A percentile compares a stretch with the other conserved stretches of the same genome.
phyloP scores from a whole-genome alignment of 2,888 invertebrate species.

The Ptychoptera albimana region DNA sequence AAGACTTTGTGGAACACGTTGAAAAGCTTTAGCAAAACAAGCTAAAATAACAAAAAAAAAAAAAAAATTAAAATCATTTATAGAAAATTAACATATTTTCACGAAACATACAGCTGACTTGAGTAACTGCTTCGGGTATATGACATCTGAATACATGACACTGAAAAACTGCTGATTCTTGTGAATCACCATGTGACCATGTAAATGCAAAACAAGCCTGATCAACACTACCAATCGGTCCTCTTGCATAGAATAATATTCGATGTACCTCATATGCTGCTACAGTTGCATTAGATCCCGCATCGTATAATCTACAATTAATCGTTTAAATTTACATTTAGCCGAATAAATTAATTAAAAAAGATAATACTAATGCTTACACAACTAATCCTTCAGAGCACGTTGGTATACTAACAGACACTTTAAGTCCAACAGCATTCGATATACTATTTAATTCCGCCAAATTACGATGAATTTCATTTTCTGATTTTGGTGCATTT shows the following conservation, averaged over 20 bases:
- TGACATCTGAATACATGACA: conserved; percentile 97
- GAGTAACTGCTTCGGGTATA: conserved; percentile 77
- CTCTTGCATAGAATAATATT: conserved; percentile 89
- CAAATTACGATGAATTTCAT: conserved; percentile 87
- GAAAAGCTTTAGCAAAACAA: conserved; percentile 90
- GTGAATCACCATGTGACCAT: conserved; percentile 84
- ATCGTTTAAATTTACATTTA: conserved; percentile 2
- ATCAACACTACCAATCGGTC: conserved; percentile 64
- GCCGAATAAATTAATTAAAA: conserved; percentile 1
- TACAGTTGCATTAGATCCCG: conserved; percentile 55
- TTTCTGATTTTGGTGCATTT: conserved; percentile 81
- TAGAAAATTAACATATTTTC: conserved; percentile 16
- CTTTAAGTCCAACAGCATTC: conserved; percentile 56
- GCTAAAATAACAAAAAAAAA: conserved; percentile 18
- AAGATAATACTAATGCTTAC: conserved; percentile 42
- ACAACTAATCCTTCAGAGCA: conserved; percentile 86
- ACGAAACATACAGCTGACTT: conserved; percentile 47
- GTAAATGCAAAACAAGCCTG: conserved; percentile 97
- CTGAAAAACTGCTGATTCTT: conserved; percentile 79
- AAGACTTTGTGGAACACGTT: conserved; percentile 70
- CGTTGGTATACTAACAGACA: conserved; percentile 83
- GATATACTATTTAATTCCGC: conserved; percentile 65
- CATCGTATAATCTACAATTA: conserved; percentile 59
- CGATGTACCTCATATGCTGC: conserved; percentile 81
- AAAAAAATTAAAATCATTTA: conserved; percentile 5